These are phyloP conservation scores for Sinocyclocheilus anshuiensis DNA, from an alignment of 2,113 vertebrate genomes.

Conservation along the genomic window DNA sequence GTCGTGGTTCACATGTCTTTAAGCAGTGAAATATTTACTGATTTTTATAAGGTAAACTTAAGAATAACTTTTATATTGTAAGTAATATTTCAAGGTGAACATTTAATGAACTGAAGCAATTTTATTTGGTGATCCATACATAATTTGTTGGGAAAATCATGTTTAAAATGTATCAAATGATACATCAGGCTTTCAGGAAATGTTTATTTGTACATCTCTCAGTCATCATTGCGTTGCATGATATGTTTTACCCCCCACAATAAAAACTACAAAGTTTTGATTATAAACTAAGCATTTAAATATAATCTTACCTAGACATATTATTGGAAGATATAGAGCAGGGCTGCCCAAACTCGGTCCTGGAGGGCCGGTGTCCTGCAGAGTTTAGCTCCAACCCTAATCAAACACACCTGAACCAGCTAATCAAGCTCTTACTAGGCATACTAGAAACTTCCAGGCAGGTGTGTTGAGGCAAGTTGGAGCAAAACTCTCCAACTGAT, in stretches of 20 bases:
- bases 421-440: no score
- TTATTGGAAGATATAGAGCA: not conserved
- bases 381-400: no score
- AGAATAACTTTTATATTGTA: not conserved
- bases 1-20: not conserved
- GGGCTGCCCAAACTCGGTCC: no score
- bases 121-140: not conserved
- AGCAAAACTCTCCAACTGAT: no score
- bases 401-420: no score
- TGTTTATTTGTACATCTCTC: not conserved
- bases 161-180: not conserved
- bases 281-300: not conserved
- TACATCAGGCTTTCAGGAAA: not conserved
- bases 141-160: not conserved
- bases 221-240: not conserved
- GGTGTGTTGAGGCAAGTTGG: no score
- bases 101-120: not conserved
- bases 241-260: not conserved
- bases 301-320: not conserved
- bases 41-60: not conserved
- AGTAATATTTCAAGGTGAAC: not conserved
- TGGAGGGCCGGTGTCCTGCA: no score
- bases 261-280: not conserved
- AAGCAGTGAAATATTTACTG: not conserved
- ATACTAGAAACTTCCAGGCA: no score